A percentile compares a stretch with the other conserved stretches of the same genome.
Evolutionary conservation across 2,113 vertebrate species (phyloP).

Genomic region (Platanista minor): DNA sequence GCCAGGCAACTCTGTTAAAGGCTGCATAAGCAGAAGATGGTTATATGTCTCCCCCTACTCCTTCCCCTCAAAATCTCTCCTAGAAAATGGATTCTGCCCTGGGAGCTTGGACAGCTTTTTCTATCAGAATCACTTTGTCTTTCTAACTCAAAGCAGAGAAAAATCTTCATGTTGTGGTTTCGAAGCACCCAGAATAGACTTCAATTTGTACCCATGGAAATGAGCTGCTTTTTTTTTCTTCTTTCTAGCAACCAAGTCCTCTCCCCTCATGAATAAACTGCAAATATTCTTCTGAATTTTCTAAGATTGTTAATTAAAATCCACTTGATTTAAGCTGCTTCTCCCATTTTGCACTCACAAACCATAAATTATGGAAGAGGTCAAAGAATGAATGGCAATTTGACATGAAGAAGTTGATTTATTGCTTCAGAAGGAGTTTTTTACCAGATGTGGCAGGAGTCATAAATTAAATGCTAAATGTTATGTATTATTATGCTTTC

Average conservation of each 20-base stretch:
- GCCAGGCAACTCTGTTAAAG: slow-evolving; percentile 71
- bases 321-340: slow-evolving; percentile 67
- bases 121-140: slow-evolving; percentile 50
- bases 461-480: slow-evolving; percentile 70
- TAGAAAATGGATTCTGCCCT: slow-evolving; percentile 45
- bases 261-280: slow-evolving; percentile 59
- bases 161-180: slow-evolving; percentile 43
- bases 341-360: slow-evolving; percentile 63
- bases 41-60: background rate
- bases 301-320: slow-evolving; percentile 71
- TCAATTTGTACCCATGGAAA: slow-evolving; percentile 47
- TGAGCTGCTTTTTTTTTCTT: background rate
- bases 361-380: slow-evolving; percentile 68
- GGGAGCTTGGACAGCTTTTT: slow-evolving; percentile 29
- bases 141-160: slow-evolving; percentile 38
- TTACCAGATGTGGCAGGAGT: slow-evolving; percentile 65
- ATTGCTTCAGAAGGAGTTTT: slow-evolving; percentile 75
- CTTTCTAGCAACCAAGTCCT: slow-evolving; percentile 37
- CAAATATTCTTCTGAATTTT: slow-evolving; percentile 65
- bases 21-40: slow-evolving; percentile 37
- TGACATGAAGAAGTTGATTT: slow-evolving; percentile 74
- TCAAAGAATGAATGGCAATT: slow-evolving; percentile 74
- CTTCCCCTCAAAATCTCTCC: slow-evolving; percentile 43
- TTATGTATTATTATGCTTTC: slow-evolving; percentile 72
- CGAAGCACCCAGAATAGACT: slow-evolving; percentile 15